These are phyloP conservation scores for Burhinus oedicnemus DNA, from an alignment of 2,113 vertebrate genomes.

Conservation along the genomic window DNA sequence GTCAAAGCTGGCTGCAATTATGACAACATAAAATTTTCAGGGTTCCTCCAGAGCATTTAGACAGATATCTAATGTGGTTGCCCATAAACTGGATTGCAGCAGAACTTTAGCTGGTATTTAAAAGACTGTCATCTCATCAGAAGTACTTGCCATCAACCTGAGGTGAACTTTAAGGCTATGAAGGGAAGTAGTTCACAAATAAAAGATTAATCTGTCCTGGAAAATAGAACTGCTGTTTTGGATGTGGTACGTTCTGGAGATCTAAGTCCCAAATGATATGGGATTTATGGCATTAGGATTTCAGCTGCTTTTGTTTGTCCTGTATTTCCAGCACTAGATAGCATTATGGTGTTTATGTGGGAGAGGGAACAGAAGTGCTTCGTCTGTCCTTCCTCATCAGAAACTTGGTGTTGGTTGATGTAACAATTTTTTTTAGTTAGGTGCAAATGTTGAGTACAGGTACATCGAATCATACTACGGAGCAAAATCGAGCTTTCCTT, in stretches of 20 bases:
- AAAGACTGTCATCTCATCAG: neutral
- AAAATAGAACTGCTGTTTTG: neutral
- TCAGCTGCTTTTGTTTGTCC: neutral
- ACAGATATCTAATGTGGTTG: neutral
- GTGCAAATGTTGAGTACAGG: neutral
- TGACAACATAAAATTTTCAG: neutral
- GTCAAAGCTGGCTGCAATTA: neutral
- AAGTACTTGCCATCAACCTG: neutral
- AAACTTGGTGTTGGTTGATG: neutral
- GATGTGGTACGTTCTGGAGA: neutral
- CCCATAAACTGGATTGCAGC: neutral
- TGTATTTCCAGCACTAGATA: neutral
- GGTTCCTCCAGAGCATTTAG: neutral
- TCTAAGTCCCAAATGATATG: neutral
- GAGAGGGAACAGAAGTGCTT: neutral
- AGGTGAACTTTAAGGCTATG: neutral
- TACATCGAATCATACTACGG: neutral
- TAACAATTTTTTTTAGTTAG: neutral
- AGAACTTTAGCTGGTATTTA: neutral
- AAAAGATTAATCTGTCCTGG: neutral
- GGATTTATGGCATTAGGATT: neutral
- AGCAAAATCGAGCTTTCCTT: neutral
- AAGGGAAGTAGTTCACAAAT: neutral
- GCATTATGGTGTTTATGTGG: neutral
- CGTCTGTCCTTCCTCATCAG: neutral